These are phyloP conservation scores for Passerina amoena DNA, from an alignment of 2,113 vertebrate genomes.

Conservation along the genomic window DNA sequence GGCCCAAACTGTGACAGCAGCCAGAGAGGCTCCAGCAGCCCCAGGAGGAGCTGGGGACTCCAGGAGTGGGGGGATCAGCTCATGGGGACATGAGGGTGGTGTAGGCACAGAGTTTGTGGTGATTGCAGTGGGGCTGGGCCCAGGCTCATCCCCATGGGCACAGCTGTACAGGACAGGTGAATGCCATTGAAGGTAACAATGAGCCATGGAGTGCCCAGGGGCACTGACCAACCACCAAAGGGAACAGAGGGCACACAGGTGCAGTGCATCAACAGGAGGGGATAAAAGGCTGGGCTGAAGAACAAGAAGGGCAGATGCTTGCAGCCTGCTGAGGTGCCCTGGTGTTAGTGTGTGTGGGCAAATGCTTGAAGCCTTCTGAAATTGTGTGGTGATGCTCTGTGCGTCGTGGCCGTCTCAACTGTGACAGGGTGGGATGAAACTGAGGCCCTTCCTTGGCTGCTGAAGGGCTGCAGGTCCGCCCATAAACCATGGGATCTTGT, in stretches of 20 bases:
- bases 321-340: not conserved
- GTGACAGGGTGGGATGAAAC: not conserved
- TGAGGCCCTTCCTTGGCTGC: not conserved
- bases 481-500: not conserved
- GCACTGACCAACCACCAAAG: not conserved
- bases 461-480: too few species aligned
- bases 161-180: not conserved
- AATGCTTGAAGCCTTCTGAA: not conserved
- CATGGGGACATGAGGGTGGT: not conserved
- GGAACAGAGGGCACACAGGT: not conserved
- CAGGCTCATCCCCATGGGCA: not conserved
- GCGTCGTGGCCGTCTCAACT: rapidly evolving
- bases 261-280: not conserved
- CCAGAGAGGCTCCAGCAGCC: not conserved
- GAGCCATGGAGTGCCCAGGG: not conserved
- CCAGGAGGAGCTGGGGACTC: not conserved
- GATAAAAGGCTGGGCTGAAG: not conserved
- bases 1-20: not conserved
- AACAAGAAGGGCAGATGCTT: not conserved
- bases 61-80: not conserved
- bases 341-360: not conserved
- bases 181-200: not conserved
- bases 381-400: not conserved
- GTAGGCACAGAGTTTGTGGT: not conserved
- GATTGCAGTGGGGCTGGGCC: not conserved